These are phyloP conservation scores for Drosophila lacertosa DNA, from an alignment of 1,140 invertebrate genomes.

Conservation along the genomic window DNA sequence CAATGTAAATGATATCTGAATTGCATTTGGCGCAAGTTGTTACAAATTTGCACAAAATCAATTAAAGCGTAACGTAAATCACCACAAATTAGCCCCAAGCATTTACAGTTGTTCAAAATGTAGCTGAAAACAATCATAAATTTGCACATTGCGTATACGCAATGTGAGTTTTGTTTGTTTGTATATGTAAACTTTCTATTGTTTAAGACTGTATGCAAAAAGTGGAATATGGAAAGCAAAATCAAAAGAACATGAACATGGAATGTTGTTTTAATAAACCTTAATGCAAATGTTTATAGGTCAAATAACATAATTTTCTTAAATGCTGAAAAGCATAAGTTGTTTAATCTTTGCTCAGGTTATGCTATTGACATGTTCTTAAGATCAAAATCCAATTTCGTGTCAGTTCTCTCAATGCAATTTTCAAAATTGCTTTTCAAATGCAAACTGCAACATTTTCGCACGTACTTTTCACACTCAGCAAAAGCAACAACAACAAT, in stretches of 20 bases:
- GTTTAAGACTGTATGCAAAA: too few species aligned
- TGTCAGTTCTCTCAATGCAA: conserved; percentile 18
- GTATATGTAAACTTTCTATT: too few species aligned
- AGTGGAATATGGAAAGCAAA: too few species aligned
- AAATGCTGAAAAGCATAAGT: neutral
- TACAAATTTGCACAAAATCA: conserved; percentile 58
- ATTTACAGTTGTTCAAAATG: conserved; percentile 7
- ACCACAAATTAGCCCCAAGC: conserved; percentile 23
- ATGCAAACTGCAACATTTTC: conserved; percentile 35
- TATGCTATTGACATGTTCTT: neutral
- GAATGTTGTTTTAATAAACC: too few species aligned
- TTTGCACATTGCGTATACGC: conserved; percentile 9
- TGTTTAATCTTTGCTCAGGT: neutral
- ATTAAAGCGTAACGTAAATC: conserved; percentile 57
- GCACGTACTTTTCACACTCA: conserved; percentile 52
- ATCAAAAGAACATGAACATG: too few species aligned
- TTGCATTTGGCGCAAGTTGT: conserved; percentile 26
- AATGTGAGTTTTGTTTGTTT: conserved; percentile 6
- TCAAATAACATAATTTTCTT: too few species aligned
- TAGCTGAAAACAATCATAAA: neutral
- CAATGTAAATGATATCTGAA: conserved; percentile 34
- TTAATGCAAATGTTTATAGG: too few species aligned
- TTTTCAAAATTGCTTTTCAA: conserved; percentile 36
- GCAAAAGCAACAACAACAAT: conserved; percentile 6
- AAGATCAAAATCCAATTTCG: conserved; percentile 16